Conservation (phyloP, 2,888 invertebrate species). For the Agrochola macilenta region DNA sequence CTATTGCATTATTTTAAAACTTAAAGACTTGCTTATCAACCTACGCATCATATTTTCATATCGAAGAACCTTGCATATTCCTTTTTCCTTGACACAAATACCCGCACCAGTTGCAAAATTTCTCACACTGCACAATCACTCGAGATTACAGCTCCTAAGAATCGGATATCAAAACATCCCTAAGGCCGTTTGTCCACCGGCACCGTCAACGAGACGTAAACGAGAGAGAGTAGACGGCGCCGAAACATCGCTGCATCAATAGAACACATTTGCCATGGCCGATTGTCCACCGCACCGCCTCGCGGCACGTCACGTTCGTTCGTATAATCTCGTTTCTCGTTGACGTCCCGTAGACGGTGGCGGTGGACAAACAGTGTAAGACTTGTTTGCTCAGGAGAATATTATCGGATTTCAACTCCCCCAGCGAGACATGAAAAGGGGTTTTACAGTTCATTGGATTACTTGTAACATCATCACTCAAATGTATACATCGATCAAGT, state of each 20-base stretch:
- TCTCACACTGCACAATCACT: constrained; percentile 50
- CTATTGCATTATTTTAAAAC: no score
- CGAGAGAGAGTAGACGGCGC: no score
- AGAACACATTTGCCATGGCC: no score
- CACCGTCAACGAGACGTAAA: no score
- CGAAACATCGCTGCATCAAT: no score
- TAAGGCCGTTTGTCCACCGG: not conserved
- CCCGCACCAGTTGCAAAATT: constrained; percentile 27
- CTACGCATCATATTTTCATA: not conserved
- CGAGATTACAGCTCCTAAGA: constrained; percentile 44
- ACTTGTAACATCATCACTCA: constrained; percentile 51
- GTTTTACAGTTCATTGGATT: constrained; percentile 62
- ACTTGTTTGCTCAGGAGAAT: constrained; percentile 50
- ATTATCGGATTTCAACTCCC: constrained; percentile 63
- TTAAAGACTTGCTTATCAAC: not conserved
- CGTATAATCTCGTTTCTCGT: no score
- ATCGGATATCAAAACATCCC: constrained; percentile 59
- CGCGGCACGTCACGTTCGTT: no score
- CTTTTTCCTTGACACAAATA: constrained; percentile 28
- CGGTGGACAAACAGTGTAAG: constrained; percentile 3
- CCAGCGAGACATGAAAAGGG: constrained; percentile 45
- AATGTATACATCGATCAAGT: constrained; percentile 50
- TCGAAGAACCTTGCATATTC: not conserved
- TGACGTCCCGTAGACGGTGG: no score
- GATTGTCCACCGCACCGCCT: no score